phyloP scores from a whole-genome alignment of 1,140 invertebrate species.

The Leptinotarsa lineolata region DNA sequence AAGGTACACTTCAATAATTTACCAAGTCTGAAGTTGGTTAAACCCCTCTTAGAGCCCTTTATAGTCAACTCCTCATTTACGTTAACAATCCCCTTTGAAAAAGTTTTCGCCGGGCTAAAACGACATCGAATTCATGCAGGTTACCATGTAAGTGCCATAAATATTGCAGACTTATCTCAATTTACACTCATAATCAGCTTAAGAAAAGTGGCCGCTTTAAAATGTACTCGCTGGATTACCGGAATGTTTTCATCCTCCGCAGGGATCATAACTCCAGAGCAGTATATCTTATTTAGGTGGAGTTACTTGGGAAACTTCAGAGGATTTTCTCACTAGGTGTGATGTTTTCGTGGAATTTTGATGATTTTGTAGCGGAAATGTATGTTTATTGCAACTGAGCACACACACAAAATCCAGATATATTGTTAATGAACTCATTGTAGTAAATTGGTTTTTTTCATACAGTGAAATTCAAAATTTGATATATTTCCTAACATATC shows the following conservation, averaged over 20 bases:
- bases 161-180: slow-evolving; percentile 57
- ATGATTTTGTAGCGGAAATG: not conserved
- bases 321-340: not conserved
- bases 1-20: slow-evolving; percentile 29
- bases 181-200: slow-evolving; percentile 59
- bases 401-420: no score
- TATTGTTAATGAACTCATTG: no score
- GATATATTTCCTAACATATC: no score
- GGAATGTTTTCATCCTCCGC: slow-evolving; percentile 7
- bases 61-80: slow-evolving; percentile 22
- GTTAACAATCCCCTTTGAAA: slow-evolving; percentile 19
- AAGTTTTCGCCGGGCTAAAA: slow-evolving; percentile 20
- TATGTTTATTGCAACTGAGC: no score
- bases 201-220: slow-evolving; percentile 57
- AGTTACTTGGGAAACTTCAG: slow-evolving; percentile 7
- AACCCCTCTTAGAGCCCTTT: slow-evolving; percentile 11
- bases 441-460: no score
- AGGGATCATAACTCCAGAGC: slow-evolving; percentile 45
- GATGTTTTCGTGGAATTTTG: not conserved
- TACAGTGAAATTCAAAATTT: no score
- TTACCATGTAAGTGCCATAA: slow-evolving; percentile 57
- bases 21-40: slow-evolving; percentile 9
- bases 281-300: slow-evolving; percentile 49
- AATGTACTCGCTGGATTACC: slow-evolving; percentile 56
- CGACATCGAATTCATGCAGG: slow-evolving; percentile 26